Conservation (phyloP, 2,888 invertebrate species). For the Oxytorus armatus region DNA sequence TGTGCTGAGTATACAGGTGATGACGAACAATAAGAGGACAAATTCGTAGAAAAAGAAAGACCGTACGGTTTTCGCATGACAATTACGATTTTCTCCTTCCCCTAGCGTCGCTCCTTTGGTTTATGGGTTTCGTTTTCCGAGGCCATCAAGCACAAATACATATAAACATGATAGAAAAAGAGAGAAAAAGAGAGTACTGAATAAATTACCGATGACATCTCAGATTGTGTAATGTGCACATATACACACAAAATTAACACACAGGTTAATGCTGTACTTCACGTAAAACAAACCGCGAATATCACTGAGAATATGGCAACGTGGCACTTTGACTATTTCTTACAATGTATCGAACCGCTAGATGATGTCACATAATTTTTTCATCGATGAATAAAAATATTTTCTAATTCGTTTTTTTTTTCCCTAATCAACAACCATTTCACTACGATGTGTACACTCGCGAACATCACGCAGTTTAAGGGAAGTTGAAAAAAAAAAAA, state of each 20-base stretch:
- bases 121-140: conserved; percentile 51
- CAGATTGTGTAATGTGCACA: conserved; percentile 41
- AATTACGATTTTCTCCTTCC: conserved; percentile 45
- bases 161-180: not conserved
- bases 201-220: conserved; percentile 40
- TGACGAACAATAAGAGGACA: conserved; percentile 3
- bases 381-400: conserved; percentile 28
- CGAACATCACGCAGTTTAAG: not conserved
- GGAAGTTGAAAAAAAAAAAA: not conserved
- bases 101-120: conserved; percentile 40
- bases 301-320: conserved; percentile 1
- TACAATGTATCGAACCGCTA: conserved; percentile 21
- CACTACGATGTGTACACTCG: not conserved
- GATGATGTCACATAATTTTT: not conserved
- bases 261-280: conserved; percentile 1
- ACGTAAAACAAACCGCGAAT: conserved; percentile 7
- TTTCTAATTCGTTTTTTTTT: not conserved
- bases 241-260: not conserved
- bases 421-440: not conserved
- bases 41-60: conserved; percentile 19
- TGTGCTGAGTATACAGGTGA: not conserved
- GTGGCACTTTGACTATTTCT: conserved; percentile 26
- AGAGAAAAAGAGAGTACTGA: conserved; percentile 19
- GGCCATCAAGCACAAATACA: conserved; percentile 33
- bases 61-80: conserved; percentile 49